These are phyloP conservation scores for Allobates femoralis DNA, from an alignment of 2,797 vertebrate species.

Conservation along the genomic window DNA sequence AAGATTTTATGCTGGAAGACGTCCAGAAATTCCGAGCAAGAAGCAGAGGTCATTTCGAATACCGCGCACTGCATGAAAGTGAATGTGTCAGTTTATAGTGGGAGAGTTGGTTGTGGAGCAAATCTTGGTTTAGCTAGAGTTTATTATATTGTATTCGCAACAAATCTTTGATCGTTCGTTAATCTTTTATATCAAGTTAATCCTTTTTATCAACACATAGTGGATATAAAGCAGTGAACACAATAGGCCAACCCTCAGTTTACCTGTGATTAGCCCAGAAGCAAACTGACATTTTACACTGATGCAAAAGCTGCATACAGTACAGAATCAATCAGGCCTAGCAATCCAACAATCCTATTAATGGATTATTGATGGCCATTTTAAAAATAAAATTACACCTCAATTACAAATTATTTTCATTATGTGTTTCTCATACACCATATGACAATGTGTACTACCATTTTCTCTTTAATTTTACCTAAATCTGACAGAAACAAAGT, in stretches of 20 bases:
- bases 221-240: neutral
- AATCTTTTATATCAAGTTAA: neutral
- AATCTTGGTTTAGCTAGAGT: neutral
- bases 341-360: no score
- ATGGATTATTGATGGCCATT: no score
- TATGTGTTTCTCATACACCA: no score
- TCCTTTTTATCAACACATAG: neutral
- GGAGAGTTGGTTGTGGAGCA: neutral
- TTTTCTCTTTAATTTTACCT: no score
- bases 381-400: no score
- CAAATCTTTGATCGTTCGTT: neutral
- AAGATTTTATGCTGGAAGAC: constrained; percentile 35
- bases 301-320: neutral
- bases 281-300: neutral
- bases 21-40: constrained; percentile 49
- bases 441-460: no score
- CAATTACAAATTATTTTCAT: no score
- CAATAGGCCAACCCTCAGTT: neutral
- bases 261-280: neutral
- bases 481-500: no score
- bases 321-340: neutral
- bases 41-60: constrained; percentile 45
- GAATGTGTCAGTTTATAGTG: neutral
- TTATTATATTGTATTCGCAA: neutral
- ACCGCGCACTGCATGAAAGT: neutral